Percentiles rank a stretch among this genome's conserved stretches.
phyloP scores from a whole-genome alignment of 2,113 vertebrate genomes.

The Propithecus coquereli region DNA sequence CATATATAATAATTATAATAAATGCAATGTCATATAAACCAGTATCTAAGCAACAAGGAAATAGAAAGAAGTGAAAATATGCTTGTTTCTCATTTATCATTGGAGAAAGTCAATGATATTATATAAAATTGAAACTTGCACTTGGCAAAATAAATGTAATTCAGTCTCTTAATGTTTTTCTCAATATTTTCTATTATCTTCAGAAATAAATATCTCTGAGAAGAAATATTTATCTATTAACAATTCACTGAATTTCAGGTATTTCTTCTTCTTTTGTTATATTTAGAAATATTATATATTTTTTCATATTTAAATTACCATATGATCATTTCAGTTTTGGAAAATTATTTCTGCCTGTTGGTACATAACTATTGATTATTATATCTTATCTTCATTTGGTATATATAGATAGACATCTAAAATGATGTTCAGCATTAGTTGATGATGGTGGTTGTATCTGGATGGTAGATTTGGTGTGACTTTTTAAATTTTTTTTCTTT shows the following conservation, averaged over 20 bases:
- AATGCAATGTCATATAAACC: not conserved
- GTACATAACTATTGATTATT: not conserved
- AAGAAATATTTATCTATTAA: not conserved
- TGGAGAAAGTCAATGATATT: not conserved
- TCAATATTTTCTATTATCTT: not conserved
- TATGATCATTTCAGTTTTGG: not conserved
- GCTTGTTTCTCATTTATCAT: not conserved
- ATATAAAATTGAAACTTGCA: not conserved
- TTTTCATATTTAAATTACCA: not conserved
- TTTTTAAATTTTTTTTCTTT: not conserved
- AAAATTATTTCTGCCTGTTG: not conserved
- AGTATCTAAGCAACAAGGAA: not conserved
- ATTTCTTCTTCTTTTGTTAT: not conserved
- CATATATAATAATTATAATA: not conserved
- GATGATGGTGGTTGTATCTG: not conserved
- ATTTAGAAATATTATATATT: not conserved
- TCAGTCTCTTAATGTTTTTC: not conserved
- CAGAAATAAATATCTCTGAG: not conserved
- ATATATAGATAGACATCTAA: not conserved
- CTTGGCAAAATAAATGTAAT: not conserved
- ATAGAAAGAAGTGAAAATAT: not conserved
- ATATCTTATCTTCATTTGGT: not conserved
- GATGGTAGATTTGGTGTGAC: not conserved
- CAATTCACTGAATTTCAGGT: not conserved
- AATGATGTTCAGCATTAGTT: not conserved